phyloP scores from a whole-genome alignment of 2,888 invertebrate genomes.

The Keiferia lycopersicella region DNA sequence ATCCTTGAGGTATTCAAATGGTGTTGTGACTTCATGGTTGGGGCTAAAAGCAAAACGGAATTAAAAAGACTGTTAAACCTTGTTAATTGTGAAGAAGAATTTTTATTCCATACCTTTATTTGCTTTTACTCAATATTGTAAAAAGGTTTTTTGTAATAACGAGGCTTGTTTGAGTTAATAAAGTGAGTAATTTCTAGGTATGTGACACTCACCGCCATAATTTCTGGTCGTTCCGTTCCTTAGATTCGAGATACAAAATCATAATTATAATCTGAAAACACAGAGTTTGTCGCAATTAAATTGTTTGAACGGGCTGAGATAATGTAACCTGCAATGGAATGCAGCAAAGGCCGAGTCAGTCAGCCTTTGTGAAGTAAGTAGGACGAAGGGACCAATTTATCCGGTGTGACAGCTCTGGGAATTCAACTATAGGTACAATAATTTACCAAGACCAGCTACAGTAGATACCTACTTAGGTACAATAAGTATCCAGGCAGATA shows the following conservation, averaged over 20 bases:
- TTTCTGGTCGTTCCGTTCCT: constrained; percentile 15
- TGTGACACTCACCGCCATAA: constrained; percentile 25
- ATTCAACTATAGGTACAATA: constrained; percentile 36
- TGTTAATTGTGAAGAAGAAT: constrained; percentile 8
- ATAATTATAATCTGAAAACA: constrained; percentile 37
- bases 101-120: constrained; percentile 12
- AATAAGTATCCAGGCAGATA: constrained; percentile 16
- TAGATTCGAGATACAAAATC: constrained; percentile 19
- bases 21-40: constrained; percentile 26
- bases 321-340: constrained; percentile 64
- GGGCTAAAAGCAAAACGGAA: constrained; percentile 39
- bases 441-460: constrained; percentile 34
- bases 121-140: neutral
- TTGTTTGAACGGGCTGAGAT: constrained; percentile 51
- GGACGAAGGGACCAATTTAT: constrained; percentile 62
- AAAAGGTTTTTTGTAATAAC: neutral
- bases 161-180: neutral
- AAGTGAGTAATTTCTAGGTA: constrained; percentile 1
- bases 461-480: constrained; percentile 16
- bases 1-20: constrained; percentile 30
- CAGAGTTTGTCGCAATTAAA: constrained; percentile 50
- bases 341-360: constrained; percentile 56
- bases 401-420: constrained; percentile 61
- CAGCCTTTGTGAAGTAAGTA: constrained; percentile 54
- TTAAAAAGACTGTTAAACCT: constrained; percentile 38